A percentile compares a stretch with the other conserved stretches of the same genome.
phyloP scores from a whole-genome alignment of 1,140 invertebrate species.

The Drosophila busckii region DNA sequence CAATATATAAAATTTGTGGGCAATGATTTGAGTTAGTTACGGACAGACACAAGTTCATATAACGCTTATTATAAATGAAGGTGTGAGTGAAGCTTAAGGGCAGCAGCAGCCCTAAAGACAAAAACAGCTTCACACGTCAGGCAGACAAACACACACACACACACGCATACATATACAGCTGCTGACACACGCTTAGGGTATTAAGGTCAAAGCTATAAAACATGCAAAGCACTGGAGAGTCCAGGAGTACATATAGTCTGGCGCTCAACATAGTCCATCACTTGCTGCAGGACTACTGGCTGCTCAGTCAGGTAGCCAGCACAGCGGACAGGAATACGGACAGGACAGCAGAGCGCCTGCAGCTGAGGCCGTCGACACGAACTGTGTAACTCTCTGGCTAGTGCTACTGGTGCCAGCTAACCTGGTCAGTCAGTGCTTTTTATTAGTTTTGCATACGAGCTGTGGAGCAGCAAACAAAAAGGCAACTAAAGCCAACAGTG shows the following conservation, averaged over 20 bases:
- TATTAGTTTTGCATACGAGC: constrained; percentile 45
- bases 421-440: constrained; percentile 30
- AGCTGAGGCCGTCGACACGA: constrained; percentile 1
- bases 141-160: constrained; percentile 1
- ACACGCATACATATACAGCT: constrained; percentile 1
- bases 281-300: too few relatives aligned
- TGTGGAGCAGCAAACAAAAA: too few relatives aligned
- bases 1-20: constrained; percentile 1
- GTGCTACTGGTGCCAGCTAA: constrained; percentile 8
- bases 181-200: constrained; percentile 29
- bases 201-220: constrained; percentile 73
- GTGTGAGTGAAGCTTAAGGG: constrained; percentile 40
- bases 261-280: constrained; percentile 17
- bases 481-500: constrained; percentile 20
- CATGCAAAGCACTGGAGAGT: constrained; percentile 55
- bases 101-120: constrained; percentile 46
- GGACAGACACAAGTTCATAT: neutral
- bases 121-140: constrained; percentile 64
- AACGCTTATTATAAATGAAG: neutral
- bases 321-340: neutral
- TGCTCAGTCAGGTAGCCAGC: too few relatives aligned
- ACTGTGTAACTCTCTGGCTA: constrained; percentile 1
- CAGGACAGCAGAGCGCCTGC: neutral
- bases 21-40: constrained; percentile 3
- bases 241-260: constrained; percentile 16